Base-by-base conservation (phyloP, 2,888 invertebrate genomes). In the Leptothorax acervorum region DNA sequence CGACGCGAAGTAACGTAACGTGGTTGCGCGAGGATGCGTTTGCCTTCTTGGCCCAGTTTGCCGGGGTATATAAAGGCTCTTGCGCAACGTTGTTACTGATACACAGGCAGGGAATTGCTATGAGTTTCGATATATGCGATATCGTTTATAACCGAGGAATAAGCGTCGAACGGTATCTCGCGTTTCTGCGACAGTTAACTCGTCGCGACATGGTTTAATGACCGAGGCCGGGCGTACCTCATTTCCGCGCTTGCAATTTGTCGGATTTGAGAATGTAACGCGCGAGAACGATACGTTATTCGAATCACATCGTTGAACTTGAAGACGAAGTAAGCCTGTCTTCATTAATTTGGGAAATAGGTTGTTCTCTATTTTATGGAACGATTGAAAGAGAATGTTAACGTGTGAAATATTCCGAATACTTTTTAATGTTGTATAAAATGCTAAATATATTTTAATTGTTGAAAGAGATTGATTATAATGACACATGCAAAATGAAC, bases 31-130 rank as follows among this genome's bases (percentile, higher is more conserved):
- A 65, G 73, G 84, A 81, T 81, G 66, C 84, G 82, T 63, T 63
- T 71, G 70, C 79, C 79, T 79, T 85, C 82, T 82, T 82, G 82
- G 75, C 85, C 85, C 28, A 85, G 70, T 85, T 85, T 76, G 70
- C 82, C 8, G 28, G 35, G 12, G 57, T 63, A 85, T 82, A 85
- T 76, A 74, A 85, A 74, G 76, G 63, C 70, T 57, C 62, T 45
- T 45, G 55, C 42, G 42, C 53, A 55, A n/a, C 79, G 70, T 70
- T 79, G 79, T 60, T 79, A 79, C 68, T 79, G 79, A 70, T 79
- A 79, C 57, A 28, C 55, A 35, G 57, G 35, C 70, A 79, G 70
- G 70, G 70, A 79, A 79, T 79, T 79, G 79, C 70, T 70, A 45
- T 68, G 70, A 79, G 79, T 70, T 79, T 79, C 57, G 70, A 79